Base-by-base conservation (phyloP, 2,113 vertebrate genomes). In the Callionymus lyra region DNA sequence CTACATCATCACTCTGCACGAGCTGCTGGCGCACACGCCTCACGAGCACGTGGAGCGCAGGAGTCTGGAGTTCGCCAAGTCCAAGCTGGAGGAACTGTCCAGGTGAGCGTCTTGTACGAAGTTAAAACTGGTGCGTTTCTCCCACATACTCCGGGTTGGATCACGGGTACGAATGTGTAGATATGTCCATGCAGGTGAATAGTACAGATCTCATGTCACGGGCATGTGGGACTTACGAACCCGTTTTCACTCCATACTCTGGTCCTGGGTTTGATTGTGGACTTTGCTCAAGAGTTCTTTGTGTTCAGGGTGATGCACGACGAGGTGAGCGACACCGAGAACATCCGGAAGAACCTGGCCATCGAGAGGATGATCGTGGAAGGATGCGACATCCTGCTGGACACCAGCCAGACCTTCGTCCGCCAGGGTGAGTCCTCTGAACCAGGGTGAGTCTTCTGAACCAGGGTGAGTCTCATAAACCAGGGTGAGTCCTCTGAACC, bases 341-440 rank as follows among this genome's bases (percentile, higher is more conserved):
- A 98, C 81, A 98, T 98, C 63, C 73, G 94, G 9, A 97, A 98
- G 81, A 98, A 96, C 71, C 84, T 98, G 41, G 92, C 94, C 58
- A 97, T 97, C 46, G 94, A 98, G 68, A 86, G 94, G 72, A 98
- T 91, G 71, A 98, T 98, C 13, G 94, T 98, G 19, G 94, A 98
- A 60, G 94, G 94, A 38, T 98, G 94, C 63, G 94, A 98, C 75
- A 94, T 98, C 54, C 65, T 98, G 56, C 77, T 98, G 61, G 94
- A 98, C 44, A 95, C 94, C 60, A 98, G 94, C 63, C 94, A 98
- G 49, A 97, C 92, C 13, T 94, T 97, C 31, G 90, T 95, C 68
- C 88, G 91, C 44, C 93, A 98, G 86, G 93, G 94, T 97, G 75
- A 85, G 86, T 50, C 34, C 56, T 40, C 8, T n/a, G n/a, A n/a